Evolutionary conservation across 1,140 invertebrate genomes (phyloP), one percentile per base, ranked within the genome.

Genomic region (Trypoxylus dichotomus): DNA sequence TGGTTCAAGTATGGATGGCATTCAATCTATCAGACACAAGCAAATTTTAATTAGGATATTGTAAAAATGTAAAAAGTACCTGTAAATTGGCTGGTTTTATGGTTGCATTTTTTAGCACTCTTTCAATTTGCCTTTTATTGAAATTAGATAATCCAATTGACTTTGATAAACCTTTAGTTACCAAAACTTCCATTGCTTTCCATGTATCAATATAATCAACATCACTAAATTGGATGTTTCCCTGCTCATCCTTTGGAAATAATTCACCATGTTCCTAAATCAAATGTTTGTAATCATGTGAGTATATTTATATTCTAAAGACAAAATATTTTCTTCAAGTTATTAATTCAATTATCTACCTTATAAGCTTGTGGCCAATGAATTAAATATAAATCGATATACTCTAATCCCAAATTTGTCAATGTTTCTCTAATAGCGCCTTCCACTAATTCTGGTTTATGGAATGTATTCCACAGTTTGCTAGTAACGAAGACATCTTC

Each of bases 101-200:
- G 10, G 74, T 75, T 10, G 41, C 24, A 27, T 15, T 47, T 21
- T 90, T 87, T 19, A 97, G 81, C 2, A 98, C 81, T 11, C 93
- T 88, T 42, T 93, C 88, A 13, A 97, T 90, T 86, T 98, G 97
- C 37, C 90, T 85, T 42, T 89, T 92, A 84, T 96, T 97, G 84
- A 98, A 98, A 85, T 98, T 98, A 41, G 95, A 97, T 0, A 98
- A 79, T 0, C 97, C 97, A 82, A 98, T 95, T 75, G 93, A 92
- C 73, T 89, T 91, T 0, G 90, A 88, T 13, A 96, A 87, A 1
- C 95, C 95, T 75, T 91, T 86, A 24, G 90, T 87, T 2, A 93
- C 91, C 68, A 93, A 90, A 43, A 92, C 88, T 87, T 98, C 97
- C 91, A 98, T 90, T 37, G 90, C 96, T 86, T 91, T 92, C 96